Evolutionary conservation across 2,113 vertebrate genomes (phyloP), one percentile per base, ranked within the genome.

Genomic region (Nyctereutes procyonoides): DNA sequence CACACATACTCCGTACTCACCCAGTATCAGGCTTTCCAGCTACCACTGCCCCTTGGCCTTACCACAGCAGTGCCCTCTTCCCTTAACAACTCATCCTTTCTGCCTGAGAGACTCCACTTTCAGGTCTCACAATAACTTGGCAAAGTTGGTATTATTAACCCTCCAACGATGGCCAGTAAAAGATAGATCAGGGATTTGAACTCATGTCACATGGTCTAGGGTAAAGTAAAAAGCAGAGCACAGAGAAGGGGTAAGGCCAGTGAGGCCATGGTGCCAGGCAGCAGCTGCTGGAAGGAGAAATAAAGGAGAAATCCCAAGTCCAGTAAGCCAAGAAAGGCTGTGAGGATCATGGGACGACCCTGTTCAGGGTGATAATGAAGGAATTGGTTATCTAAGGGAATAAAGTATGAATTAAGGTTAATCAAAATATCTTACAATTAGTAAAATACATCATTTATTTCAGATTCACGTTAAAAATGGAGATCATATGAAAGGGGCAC

Each of bases 401-500:
- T 22, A 55, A 79, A 69, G 30, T 65, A 12, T 83, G 62, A 73
- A 62, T 35, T 89, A 20, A 20, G 35, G 35, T 69, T 71, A 43
- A 80, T 30, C 12, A 4, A 8, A 38, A 51, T 56, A 60, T 92
- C 4, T 82, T 86, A 19, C 85, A 22, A 65, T 38, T 5, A 90
- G 43, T 69, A 55, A 90, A 79, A 30, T 56, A 0, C 53, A 19
- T 94, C 19, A 69, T 95, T 82, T 94, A 0, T 98, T 99, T 93
- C 97, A 99, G 99, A 99, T 99, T 86, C 99, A 99, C 0, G 99
- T 99, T n/a, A 99, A 99, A 97, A 99, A 99, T 63, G 99, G 99
- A 28, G 99, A 99, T 92, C 99, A 99, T 83, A 97, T 99, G 92
- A 99, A 99, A 97, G 99, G 99, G 65, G 99, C 99, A 0, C 99